Base-by-base conservation (phyloP, 2,888 invertebrate species). In the Drosophila setosimentum region DNA sequence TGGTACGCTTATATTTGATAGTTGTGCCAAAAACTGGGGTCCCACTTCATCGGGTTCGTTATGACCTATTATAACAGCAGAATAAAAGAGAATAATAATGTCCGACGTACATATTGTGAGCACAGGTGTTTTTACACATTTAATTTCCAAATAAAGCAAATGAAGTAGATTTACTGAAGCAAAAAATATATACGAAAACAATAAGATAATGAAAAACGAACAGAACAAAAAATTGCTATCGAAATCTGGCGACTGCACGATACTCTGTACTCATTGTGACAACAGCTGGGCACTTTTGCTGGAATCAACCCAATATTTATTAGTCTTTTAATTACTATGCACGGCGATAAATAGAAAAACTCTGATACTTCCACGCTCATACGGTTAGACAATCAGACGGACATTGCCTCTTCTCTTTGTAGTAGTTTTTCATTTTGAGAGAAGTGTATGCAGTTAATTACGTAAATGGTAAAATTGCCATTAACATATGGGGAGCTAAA, bases 1-100 rank as follows among this genome's bases (percentile, higher is more conserved):
- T 63, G 96, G 96, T 71, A 97, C 97, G 49, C 97, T 98, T 92
- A 97, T 95, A 93, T 98, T 98, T 92, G 97, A 96, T 91, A 98
- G 93, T 65, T 96, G 96, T 82, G 96, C 96, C 87, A 97, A 94
- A 93, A 98, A 98, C 93, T 96, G 96, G 6, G 98, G 98, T 87
- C 95, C 95, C 93, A 92, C 89, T 95, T 94, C 92, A 94, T 94
- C 89, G 80, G 94, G 94, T 78, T 95, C 95, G 94, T 95, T 95
- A 94, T 96, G 96, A 94, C 96, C 96, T 96, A 93, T 35, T 68
- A 58, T 58, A 53, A 21, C 11, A 58, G 50, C 58, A 29, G 42
- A 64, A 18, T 40, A 63, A 65, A 65, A 54, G 60, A 35, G 18
- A 35, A 65, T 49, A 33, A 42, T 67, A 50, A 61, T 48, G 24